phyloP scores from a whole-genome alignment of 1,140 invertebrate genomes.

The Drosophila kohkoa region DNA sequence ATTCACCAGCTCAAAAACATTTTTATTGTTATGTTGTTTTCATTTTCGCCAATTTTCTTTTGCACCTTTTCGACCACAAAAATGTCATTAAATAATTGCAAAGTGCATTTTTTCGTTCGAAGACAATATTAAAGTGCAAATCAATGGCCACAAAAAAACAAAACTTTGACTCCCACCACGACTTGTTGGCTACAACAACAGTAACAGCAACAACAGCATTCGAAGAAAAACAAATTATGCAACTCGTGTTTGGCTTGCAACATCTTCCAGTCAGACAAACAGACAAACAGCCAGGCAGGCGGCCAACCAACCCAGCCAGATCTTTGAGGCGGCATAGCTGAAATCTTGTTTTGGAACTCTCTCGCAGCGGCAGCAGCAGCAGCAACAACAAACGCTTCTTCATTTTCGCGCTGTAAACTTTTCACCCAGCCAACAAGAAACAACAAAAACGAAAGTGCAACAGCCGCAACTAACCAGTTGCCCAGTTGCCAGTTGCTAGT shows the following conservation, averaged over 20 bases:
- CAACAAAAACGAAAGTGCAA: constrained; percentile 78
- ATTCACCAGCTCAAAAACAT: constrained; percentile 10
- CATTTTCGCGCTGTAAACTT: constrained; percentile 76
- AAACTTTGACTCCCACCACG: constrained; percentile 62
- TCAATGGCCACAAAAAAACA: constrained; percentile 56
- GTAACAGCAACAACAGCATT: constrained; percentile 34
- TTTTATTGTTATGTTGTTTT: constrained; percentile 6
- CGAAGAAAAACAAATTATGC: constrained; percentile 77
- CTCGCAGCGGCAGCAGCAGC: constrained; percentile 45
- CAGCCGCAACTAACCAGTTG: constrained; percentile 42
- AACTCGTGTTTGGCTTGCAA: constrained; percentile 71
- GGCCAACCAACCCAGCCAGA: constrained; percentile 50
- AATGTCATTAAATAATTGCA: constrained; percentile 70
- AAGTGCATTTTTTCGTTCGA: constrained; percentile 34
- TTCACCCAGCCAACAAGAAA: constrained; percentile 52
- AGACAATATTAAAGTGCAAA: constrained; percentile 66
- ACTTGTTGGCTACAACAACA: constrained; percentile 22
- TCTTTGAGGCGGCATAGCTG: constrained; percentile 46
- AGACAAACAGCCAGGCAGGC: constrained; percentile 18
- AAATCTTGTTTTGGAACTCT: constrained; percentile 77
- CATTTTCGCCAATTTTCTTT: constrained; percentile 39
- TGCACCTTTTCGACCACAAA: constrained; percentile 56
- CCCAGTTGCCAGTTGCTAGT: constrained; percentile 22
- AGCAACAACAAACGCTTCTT: constrained; percentile 71
- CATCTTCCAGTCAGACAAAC: constrained; percentile 57